Evolutionary conservation across 2,113 vertebrate genomes (phyloP).

Genomic region (Manacus vitellinus): DNA sequence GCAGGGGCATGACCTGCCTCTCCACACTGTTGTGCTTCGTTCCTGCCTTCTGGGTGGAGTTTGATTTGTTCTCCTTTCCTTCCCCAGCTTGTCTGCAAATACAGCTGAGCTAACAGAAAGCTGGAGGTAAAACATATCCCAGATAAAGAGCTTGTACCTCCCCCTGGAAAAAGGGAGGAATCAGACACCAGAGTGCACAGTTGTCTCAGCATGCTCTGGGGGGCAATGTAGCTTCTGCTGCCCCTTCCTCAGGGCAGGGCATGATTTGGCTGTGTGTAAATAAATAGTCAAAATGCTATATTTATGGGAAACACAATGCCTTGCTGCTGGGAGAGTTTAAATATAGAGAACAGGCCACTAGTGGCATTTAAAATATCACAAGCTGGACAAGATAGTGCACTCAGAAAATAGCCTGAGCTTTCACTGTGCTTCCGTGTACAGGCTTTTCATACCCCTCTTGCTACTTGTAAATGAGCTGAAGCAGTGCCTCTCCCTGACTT

Average conservation of each 20-base stretch:
- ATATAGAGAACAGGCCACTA: constrained; percentile 49
- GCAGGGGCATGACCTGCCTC: neutral
- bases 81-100: neutral
- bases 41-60: neutral
- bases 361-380: constrained; percentile 48
- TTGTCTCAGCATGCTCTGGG: neutral
- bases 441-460: neutral
- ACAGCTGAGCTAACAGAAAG: neutral
- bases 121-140: neutral
- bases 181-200: rapidly evolving
- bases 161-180: neutral
- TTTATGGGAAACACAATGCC: constrained; percentile 55
- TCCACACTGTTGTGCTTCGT: neutral
- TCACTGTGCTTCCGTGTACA: neutral
- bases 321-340: constrained; percentile 19
- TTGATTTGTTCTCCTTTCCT: neutral
- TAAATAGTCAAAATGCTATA: constrained; percentile 36
- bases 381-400: constrained; percentile 28
- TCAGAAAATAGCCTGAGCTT: constrained; percentile 46
- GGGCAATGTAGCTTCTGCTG: neutral
- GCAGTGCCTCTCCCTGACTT: neutral
- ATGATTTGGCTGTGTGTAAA: neutral
- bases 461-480: neutral
- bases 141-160: neutral
- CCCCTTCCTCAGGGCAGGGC: neutral